Conservation (phyloP, 35 echinoderm and acorn worm genomes). For the Eucidaris tribuloides region DNA sequence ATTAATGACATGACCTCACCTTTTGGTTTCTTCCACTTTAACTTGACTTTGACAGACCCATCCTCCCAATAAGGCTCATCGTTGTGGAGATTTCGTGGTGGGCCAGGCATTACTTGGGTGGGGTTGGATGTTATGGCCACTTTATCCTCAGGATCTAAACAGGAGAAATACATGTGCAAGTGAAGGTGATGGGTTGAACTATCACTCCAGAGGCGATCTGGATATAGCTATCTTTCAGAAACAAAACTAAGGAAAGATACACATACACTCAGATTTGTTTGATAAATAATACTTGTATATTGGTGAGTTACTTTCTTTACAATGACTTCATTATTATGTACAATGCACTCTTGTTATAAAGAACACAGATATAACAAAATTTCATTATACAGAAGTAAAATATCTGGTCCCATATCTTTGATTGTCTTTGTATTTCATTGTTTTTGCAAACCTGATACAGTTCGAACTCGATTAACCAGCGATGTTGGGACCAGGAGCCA, state of each 20-base stretch:
- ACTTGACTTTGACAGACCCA: not conserved
- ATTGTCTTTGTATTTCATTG: no score
- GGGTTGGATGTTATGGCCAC: not conserved
- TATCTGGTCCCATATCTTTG: no score
- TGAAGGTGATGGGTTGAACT: no score
- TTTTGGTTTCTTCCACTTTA: constrained; percentile 67
- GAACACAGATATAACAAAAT: no score
- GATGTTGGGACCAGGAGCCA: no score
- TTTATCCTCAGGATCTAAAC: not conserved
- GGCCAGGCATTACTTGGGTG: constrained; percentile 5
- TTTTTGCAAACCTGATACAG: no score
- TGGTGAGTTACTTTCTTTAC: not conserved
- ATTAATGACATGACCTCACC: not conserved
- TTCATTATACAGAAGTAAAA: no score
- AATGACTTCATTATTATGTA: no score
- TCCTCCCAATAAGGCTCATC: constrained; percentile 56
- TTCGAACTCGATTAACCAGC: no score
- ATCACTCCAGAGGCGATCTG: not conserved
- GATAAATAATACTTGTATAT: not conserved
- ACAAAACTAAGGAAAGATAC: not conserved
- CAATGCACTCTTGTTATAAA: no score
- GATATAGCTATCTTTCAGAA: no score
- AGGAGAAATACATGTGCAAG: not conserved
- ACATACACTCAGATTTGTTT: not conserved
- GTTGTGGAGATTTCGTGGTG: constrained; percentile 22